These are phyloP conservation scores for Glaucopsyche alexis DNA, from an alignment of 2,888 invertebrate genomes.

Conservation along the genomic window DNA sequence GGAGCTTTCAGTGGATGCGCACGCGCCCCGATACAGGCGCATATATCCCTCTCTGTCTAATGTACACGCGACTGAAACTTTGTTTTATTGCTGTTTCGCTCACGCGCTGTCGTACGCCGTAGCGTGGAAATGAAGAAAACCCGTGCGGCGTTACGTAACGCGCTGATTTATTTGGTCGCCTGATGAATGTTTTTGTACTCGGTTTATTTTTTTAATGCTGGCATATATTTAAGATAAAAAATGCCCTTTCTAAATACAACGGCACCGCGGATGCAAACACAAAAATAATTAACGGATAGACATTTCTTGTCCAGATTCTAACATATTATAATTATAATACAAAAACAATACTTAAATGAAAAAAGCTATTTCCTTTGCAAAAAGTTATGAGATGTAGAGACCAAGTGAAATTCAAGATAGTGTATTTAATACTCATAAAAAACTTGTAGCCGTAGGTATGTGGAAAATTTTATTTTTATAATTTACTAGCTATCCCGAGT, in stretches of 20 bases:
- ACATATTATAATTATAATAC: no score
- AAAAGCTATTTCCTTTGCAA: no score
- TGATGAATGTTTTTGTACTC: constrained; percentile 67
- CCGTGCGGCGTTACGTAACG: constrained; percentile 61
- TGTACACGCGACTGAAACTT: constrained; percentile 32
- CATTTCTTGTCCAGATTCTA: not conserved
- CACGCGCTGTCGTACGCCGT: constrained; percentile 44
- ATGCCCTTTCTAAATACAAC: constrained; percentile 22
- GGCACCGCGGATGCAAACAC: constrained; percentile 28
- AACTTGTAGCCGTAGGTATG: no score
- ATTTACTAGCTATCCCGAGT: no score
- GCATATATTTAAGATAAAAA: constrained; percentile 41
- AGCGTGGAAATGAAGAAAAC: constrained; percentile 67
- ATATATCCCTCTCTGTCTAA: constrained; percentile 50
- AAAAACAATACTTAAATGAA: no score
- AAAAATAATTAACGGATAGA: constrained; percentile 30
- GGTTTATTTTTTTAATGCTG: constrained; percentile 61
- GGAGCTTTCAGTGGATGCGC: constrained; percentile 73
- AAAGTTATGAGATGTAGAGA: no score
- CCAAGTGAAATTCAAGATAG: no score
- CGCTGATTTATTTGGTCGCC: constrained; percentile 65
- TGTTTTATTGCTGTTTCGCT: constrained; percentile 49
- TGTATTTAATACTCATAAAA: no score
- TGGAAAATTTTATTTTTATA: no score
- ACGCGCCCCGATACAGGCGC: constrained; percentile 46